Percentiles rank a stretch among this genome's conserved stretches.
Conservation (phyloP, 2,888 invertebrate species). For the Galerucella nymphaeae region DNA sequence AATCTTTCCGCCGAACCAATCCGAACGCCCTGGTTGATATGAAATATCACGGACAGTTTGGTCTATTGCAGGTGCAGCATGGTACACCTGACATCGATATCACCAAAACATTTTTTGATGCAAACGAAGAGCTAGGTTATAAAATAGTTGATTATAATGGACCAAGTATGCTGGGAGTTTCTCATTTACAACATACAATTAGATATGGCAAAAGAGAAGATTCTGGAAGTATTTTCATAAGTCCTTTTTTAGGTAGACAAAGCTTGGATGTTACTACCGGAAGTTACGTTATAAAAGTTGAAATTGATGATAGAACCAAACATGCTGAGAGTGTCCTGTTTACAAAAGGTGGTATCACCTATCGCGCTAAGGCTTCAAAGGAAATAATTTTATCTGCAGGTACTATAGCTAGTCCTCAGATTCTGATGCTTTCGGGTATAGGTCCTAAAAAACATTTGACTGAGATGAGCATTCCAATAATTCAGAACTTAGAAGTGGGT, state of each 20-base stretch:
- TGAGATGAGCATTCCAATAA: constrained; percentile 69
- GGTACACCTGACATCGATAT: not conserved
- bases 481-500: constrained; percentile 59
- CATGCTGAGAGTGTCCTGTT: constrained; percentile 75
- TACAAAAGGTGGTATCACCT: constrained; percentile 69
- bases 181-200: constrained; percentile 71
- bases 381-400: constrained; percentile 85
- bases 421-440: constrained; percentile 85
- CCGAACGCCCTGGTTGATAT: constrained; percentile 25
- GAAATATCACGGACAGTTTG: constrained; percentile 35
- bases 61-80: constrained; percentile 42
- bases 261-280: too few species aligned
- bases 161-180: constrained; percentile 73
- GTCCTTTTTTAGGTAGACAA: constrained; percentile 70
- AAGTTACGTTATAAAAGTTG: too few species aligned
- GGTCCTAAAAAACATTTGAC: constrained; percentile 73
- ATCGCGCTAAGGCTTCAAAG: constrained; percentile 70
- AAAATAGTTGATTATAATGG: constrained; percentile 76
- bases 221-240: constrained; percentile 79
- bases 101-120: constrained; percentile 69
- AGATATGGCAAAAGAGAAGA: constrained; percentile 79
- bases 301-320: constrained; percentile 68
- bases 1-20: constrained; percentile 33
- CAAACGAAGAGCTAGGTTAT: constrained; percentile 76
- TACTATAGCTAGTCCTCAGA: constrained; percentile 82